Evolutionary conservation across 2,797 vertebrate genomes (phyloP), one percentile per base, ranked within the genome.

Genomic region (Sebastes miniatus): DNA sequence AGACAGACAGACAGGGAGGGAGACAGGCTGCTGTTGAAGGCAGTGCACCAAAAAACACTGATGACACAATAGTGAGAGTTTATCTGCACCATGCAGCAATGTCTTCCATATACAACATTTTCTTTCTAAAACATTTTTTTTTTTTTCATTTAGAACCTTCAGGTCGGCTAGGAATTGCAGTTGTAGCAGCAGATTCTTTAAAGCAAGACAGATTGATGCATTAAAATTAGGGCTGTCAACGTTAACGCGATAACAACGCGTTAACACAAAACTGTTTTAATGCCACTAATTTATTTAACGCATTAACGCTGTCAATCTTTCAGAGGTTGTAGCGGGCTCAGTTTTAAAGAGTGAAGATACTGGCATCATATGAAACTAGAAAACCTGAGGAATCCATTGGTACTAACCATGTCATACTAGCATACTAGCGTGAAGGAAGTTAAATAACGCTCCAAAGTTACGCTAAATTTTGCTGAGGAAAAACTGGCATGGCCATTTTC

Each of bases 1-100:
- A 97, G 96, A 97, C 93, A 80, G 85, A 73, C 20, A 87, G 52
- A 71, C 3, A 75, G 13, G 12, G 6, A 75, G 13, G 18, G 16
- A 73, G 24, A 78, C n/a, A 54, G 32, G n/a, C 11, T 59, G 31
- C 59, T 6, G 31, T 22, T 61, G 8, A 39, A 32, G 24, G 47
- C 64, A 34, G 24, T 3, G 39, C 16, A 50, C 3, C 18, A 59
- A 29, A n/a, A 43, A 24, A 70, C 10, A 29, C 39, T 10, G 22
- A 69, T 20, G 0, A 14, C 6, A 59, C 50, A 58, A 14, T 1
- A 71, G 9, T 10, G 1, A 34, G 20, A 25, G 52, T 25, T n/a
- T 10, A 31, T 20, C 25, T 76, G 34, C 25, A 56, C 11, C 25
- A 27, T 25, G 14, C 6, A 79, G 36, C 34, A 32, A 27, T 4